Evolutionary conservation across 2,888 invertebrate species (phyloP).

Genomic region (Julus scanicus): DNA sequence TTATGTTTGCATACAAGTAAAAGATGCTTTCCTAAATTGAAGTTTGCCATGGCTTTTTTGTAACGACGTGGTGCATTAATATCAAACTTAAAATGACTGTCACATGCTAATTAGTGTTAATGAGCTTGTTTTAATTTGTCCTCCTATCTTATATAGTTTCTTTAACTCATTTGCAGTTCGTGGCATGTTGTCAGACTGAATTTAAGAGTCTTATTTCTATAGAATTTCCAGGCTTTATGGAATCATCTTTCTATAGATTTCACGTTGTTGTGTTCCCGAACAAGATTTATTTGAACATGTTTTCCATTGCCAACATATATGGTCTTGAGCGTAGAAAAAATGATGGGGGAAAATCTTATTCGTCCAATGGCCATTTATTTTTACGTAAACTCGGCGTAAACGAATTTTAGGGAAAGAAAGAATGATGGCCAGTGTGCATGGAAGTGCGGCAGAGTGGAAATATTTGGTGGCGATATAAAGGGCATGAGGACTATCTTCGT

Average conservation of each 20-base stretch:
- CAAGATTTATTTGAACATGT: not conserved
- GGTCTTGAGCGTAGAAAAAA: not conserved
- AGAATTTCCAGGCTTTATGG: no score
- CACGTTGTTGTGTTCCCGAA: not conserved
- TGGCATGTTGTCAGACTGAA: not conserved
- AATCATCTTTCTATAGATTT: no score
- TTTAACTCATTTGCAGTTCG: not conserved
- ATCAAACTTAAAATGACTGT: not conserved
- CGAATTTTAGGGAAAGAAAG: constrained; percentile 23
- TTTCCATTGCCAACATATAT: not conserved
- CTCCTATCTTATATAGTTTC: not conserved
- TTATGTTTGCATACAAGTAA: not conserved
- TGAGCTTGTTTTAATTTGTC: not conserved
- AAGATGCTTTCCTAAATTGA: not conserved
- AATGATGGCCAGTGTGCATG: not conserved
- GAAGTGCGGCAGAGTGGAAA: not conserved
- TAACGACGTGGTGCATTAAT: not conserved
- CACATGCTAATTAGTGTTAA: not conserved
- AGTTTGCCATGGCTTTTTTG: not conserved
- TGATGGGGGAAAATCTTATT: constrained; percentile 24
- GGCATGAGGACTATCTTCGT: not conserved
- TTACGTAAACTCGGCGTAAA: constrained; percentile 4
- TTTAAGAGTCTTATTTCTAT: not conserved
- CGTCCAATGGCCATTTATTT: not conserved
- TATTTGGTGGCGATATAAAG: constrained; percentile 11